Evolutionary conservation across 2,888 invertebrate genomes (phyloP).

Genomic region (Lymantria monacha): DNA sequence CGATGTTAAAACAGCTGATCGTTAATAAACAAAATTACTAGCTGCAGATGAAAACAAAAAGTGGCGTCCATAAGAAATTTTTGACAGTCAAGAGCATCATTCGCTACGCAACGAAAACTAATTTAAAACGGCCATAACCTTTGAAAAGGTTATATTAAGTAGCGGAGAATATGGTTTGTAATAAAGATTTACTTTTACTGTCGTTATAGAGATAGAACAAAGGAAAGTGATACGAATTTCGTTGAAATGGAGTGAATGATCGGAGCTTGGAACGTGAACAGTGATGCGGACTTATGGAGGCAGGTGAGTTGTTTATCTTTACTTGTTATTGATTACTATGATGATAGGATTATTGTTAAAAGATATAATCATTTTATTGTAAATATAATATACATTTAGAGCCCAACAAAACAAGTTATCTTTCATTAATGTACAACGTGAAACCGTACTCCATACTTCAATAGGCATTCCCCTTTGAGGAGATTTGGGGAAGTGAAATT

Average conservation of each 20-base stretch:
- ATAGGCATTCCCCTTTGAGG: too few species aligned
- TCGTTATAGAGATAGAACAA: conserved; percentile 33
- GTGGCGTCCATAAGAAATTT: background rate
- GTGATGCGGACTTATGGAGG: conserved; percentile 33
- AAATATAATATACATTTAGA: too few species aligned
- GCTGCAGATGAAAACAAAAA: conserved; percentile 16
- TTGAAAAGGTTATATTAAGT: conserved; percentile 54
- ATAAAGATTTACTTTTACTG: conserved; percentile 41
- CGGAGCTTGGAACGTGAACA: conserved; percentile 16
- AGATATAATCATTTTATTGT: too few species aligned
- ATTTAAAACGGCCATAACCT: conserved; percentile 47
- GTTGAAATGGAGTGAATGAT: conserved; percentile 29
- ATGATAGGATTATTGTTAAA: too few species aligned
- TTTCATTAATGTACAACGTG: too few species aligned
- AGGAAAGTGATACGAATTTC: conserved; percentile 43
- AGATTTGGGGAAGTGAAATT: too few species aligned
- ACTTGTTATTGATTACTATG: background rate
- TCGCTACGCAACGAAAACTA: conserved; percentile 19
- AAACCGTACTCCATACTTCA: too few species aligned
- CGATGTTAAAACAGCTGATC: conserved; percentile 7
- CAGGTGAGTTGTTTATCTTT: conserved; percentile 36
- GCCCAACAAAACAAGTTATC: too few species aligned
- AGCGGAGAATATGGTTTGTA: conserved; percentile 36
- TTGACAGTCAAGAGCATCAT: background rate
- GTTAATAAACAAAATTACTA: conserved; percentile 15